These are phyloP conservation scores for Glaucomys volans DNA, from an alignment of 2,113 vertebrate species.

Conservation along the genomic window DNA sequence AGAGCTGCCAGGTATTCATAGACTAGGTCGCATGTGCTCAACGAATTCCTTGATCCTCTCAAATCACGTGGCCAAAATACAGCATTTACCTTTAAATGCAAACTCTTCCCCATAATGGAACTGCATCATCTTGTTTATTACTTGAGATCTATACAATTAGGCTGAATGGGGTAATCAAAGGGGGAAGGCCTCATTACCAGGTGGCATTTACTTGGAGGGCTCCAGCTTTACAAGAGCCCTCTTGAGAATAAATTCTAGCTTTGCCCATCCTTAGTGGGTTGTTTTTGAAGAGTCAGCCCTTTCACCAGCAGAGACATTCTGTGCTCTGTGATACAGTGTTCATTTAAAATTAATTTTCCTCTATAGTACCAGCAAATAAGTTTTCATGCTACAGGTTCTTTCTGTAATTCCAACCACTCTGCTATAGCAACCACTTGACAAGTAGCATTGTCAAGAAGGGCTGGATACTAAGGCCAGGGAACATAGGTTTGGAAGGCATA, in stretches of 20 bases:
- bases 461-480: neutral
- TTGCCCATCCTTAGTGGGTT: neutral
- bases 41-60: neutral
- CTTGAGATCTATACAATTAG: neutral
- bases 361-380: neutral
- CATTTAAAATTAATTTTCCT: constrained; percentile 17
- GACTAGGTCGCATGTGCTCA: neutral
- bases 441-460: neutral
- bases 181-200: neutral
- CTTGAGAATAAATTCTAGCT: constrained; percentile 15
- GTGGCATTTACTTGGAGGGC: neutral
- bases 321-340: neutral
- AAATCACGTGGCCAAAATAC: neutral
- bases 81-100: neutral
- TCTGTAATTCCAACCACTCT: neutral
- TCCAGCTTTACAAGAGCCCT: neutral
- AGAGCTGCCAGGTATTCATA: neutral
- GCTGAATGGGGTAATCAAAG: neutral
- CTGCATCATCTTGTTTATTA: neutral
- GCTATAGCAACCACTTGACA: no score
- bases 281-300: neutral
- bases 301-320: neutral
- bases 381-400: neutral
- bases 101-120: constrained; percentile 14
- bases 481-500: neutral